Evolutionary conservation across 2,888 invertebrate genomes (phyloP).

Genomic region (Drosophila fungiperda): DNA sequence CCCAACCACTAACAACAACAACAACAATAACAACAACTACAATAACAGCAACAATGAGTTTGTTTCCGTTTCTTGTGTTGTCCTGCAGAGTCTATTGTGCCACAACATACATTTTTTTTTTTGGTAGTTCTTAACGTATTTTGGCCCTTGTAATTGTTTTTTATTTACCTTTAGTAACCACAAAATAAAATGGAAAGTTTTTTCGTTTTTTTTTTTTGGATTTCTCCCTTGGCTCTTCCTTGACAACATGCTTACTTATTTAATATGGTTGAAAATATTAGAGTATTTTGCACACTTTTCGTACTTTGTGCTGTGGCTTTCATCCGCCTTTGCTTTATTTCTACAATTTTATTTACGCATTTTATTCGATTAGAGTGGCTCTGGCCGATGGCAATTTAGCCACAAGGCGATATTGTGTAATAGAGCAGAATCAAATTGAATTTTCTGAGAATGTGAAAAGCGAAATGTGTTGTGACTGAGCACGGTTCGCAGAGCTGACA

Average conservation of each 20-base stretch:
- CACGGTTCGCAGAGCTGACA: constrained; percentile 5
- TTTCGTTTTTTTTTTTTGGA: constrained; percentile 8
- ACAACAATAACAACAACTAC: constrained; percentile 29
- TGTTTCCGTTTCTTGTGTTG: constrained; percentile 60
- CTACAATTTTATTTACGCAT: constrained; percentile 69
- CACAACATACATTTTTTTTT: constrained; percentile 2
- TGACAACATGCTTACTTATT: constrained; percentile 26
- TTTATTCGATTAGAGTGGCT: constrained; percentile 65
- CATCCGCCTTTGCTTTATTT: constrained; percentile 37
- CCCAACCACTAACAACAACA: constrained; percentile 5
- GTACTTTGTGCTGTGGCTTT: constrained; percentile 26
- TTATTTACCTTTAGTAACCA: constrained; percentile 45
- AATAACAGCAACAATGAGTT: constrained; percentile 53
- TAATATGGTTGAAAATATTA: constrained; percentile 46
- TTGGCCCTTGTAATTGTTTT: constrained; percentile 52
- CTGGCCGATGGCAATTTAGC: constrained; percentile 47
- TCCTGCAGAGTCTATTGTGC: constrained; percentile 44
- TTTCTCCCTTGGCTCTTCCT: constrained; percentile 13
- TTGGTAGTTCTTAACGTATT: constrained; percentile 34
- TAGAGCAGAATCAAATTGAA: constrained; percentile 64
- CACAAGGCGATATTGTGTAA: constrained; percentile 58
- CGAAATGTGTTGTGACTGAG: constrained; percentile 26
- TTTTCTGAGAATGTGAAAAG: constrained; percentile 58
- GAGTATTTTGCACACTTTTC: constrained; percentile 47
- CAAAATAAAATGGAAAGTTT: constrained; percentile 26